These are phyloP conservation scores for Microtus pennsylvanicus DNA, from an alignment of 2,113 vertebrate species.

Conservation along the genomic window DNA sequence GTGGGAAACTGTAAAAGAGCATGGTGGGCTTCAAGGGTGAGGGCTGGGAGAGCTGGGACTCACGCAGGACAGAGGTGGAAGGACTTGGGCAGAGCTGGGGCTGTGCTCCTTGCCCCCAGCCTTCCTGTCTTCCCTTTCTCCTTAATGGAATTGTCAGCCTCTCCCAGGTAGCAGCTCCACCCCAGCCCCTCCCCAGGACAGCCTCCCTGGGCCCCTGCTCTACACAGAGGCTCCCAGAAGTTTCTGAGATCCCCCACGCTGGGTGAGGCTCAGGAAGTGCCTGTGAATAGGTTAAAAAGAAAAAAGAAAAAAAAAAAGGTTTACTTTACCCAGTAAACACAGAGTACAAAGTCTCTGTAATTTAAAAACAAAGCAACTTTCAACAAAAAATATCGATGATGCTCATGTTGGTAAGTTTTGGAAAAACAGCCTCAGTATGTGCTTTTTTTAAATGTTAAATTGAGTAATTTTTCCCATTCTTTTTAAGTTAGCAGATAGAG, in stretches of 20 bases:
- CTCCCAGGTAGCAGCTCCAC: not conserved
- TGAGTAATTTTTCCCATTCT: not conserved
- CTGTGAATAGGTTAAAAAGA: not conserved
- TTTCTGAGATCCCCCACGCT: not conserved
- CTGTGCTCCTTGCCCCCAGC: not conserved
- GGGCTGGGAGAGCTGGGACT: too few relatives aligned
- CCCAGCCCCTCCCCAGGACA: not conserved
- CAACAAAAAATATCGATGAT: not conserved
- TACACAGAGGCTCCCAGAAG: not conserved
- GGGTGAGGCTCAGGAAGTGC: not conserved
- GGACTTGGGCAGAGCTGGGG: not conserved
- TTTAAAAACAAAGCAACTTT: not conserved
- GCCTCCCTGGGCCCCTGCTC: rapidly evolving
- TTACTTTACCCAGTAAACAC: not conserved
- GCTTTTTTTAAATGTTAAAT: not conserved
- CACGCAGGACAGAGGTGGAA: rapidly evolving
- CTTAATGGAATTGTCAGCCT: not conserved
- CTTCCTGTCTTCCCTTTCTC: not conserved
- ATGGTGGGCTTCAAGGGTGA: not conserved
- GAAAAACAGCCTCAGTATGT: not conserved
- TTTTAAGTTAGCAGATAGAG: not conserved
- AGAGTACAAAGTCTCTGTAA: not conserved
- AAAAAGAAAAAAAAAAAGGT: not conserved
- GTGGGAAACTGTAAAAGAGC: not conserved
- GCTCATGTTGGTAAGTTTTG: not conserved